Evolutionary conservation across 2,888 invertebrate species (phyloP).

Genomic region (Pasiphila rectangulata): DNA sequence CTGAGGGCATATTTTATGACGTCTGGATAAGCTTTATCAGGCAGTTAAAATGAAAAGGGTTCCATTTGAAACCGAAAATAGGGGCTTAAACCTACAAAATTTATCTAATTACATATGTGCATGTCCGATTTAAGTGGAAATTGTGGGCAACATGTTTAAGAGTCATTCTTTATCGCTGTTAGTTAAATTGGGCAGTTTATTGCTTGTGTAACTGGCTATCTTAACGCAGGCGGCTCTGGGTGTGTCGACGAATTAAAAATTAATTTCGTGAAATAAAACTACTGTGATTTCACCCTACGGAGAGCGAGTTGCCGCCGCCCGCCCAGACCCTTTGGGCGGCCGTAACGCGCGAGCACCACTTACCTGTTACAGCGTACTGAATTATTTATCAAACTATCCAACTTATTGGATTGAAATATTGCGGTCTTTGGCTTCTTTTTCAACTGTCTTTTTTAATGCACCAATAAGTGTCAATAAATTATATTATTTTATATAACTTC

Average conservation of each 20-base stretch:
- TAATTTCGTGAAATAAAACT: constrained; percentile 65
- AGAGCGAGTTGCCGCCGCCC: constrained; percentile 50
- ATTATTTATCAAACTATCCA: constrained; percentile 77
- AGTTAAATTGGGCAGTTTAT: constrained; percentile 39
- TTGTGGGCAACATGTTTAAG: constrained; percentile 27
- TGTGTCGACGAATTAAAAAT: constrained; percentile 56
- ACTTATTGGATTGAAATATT: constrained; percentile 75
- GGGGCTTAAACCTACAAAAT: constrained; percentile 32
- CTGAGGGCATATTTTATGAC: constrained; percentile 45
- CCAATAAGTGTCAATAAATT: too few relatives aligned
- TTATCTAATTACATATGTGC: constrained; percentile 39
- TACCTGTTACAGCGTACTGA: constrained; percentile 76
- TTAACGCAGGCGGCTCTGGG: constrained; percentile 31
- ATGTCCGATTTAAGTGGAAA: constrained; percentile 24
- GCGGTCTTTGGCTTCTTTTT: constrained; percentile 46
- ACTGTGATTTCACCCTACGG: constrained; percentile 56
- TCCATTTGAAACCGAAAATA: constrained; percentile 41
- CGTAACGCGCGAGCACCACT: constrained; percentile 73
- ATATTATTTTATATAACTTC: too few relatives aligned
- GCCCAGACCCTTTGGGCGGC: constrained; percentile 52
- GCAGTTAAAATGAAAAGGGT: constrained; percentile 47
- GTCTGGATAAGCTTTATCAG: constrained; percentile 48
- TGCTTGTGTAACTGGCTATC: constrained; percentile 20
- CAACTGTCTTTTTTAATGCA: too few relatives aligned
- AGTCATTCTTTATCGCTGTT: constrained; percentile 23